Evolutionary conservation across 1,140 invertebrate genomes (phyloP).

Genomic region (Mercenaria mercenaria): DNA sequence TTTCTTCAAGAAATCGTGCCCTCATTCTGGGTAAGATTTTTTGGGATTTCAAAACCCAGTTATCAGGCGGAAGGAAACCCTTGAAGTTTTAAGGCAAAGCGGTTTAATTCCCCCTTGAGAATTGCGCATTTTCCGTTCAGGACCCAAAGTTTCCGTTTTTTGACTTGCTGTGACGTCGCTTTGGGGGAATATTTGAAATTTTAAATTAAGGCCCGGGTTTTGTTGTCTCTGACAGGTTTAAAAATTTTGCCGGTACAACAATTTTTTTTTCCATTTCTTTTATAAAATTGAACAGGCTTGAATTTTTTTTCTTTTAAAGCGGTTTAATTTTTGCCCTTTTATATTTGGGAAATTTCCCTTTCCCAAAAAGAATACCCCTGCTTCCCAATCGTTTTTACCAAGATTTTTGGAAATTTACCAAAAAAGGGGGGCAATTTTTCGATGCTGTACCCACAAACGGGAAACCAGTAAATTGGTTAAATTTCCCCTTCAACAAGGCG

Average conservation of each 20-base stretch:
- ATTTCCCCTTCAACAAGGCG: constrained; percentile 80
- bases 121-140: constrained; percentile 83
- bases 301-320: constrained; percentile 73
- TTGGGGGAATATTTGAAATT: constrained; percentile 74
- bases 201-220: constrained; percentile 67
- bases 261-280: constrained; percentile 73
- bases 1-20: constrained; percentile 75
- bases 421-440: constrained; percentile 77
- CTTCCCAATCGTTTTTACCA: constrained; percentile 71
- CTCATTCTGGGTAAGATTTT: constrained; percentile 83
- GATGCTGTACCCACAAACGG: constrained; percentile 82
- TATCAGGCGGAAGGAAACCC: constrained; percentile 78
- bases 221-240: constrained; percentile 73
- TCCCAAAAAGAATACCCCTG: constrained; percentile 71
- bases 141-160: constrained; percentile 81
- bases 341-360: constrained; percentile 81
- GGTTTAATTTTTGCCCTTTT: constrained; percentile 77
- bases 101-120: constrained; percentile 82
- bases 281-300: constrained; percentile 63
- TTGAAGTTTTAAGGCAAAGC: constrained; percentile 76
- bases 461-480: constrained; percentile 79
- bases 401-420: constrained; percentile 78
- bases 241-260: constrained; percentile 80
- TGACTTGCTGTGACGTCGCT: constrained; percentile 78
- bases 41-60: constrained; percentile 76